These are phyloP conservation scores for Sylvia borin DNA, from an alignment of 2,797 vertebrate species.

Conservation along the genomic window DNA sequence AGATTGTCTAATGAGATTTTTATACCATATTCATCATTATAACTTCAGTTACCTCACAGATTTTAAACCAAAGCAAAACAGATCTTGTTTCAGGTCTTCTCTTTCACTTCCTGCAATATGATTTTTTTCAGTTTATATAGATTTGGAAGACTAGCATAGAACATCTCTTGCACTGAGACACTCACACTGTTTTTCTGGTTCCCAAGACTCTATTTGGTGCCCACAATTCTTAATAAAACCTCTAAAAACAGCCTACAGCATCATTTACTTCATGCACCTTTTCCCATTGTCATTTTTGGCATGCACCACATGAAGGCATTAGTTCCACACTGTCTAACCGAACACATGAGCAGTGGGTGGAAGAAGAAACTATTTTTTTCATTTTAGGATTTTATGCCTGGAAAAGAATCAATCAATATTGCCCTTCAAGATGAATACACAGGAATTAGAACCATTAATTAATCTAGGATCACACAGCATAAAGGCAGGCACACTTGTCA, in stretches of 20 bases:
- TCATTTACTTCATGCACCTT: neutral
- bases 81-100: neutral
- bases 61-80: neutral
- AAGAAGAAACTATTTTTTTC: neutral
- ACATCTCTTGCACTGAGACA: neutral
- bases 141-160: neutral
- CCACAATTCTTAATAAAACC: neutral
- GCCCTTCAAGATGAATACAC: neutral
- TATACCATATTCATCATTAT: neutral
- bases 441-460: neutral
- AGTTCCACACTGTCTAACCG: neutral
- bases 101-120: neutral
- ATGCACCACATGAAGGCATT: neutral
- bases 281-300: neutral
- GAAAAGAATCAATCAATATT: neutral
- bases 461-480: neutral
- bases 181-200: neutral
- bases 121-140: neutral
- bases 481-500: neutral
- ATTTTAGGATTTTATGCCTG: neutral
- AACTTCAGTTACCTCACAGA: neutral
- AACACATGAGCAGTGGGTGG: neutral
- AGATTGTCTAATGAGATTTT: neutral
- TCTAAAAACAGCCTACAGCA: neutral
- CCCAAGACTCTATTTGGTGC: neutral